Percentiles rank a stretch among this genome's conserved stretches.
Conservation (phyloP, 2,113 vertebrate genomes). For the Cyprinodon tularosa region DNA sequence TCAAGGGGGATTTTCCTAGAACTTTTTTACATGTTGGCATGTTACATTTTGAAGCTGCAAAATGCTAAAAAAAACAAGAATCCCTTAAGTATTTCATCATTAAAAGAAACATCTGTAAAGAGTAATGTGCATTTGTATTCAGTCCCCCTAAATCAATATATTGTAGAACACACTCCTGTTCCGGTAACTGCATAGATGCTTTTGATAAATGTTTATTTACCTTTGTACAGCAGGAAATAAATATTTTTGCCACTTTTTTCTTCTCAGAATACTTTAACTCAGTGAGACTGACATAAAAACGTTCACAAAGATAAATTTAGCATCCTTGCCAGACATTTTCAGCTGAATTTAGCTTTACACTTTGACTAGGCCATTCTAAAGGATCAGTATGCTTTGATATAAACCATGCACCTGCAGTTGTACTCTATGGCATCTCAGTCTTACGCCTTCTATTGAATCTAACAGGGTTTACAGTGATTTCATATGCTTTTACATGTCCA, state of each 20-base stretch:
- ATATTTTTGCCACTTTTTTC: background rate
- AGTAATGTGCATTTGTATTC: no score
- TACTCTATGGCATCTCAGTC: background rate
- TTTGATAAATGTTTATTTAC: background rate
- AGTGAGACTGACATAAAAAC: background rate
- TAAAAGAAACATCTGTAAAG: no score
- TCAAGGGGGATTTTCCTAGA: background rate
- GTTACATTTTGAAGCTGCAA: no score
- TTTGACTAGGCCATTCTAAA: background rate
- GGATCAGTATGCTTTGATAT: background rate
- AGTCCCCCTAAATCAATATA: background rate
- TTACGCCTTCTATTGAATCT: no score
- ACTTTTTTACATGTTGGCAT: no score
- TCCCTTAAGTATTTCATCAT: no score
- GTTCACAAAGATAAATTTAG: background rate
- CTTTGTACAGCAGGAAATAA: background rate
- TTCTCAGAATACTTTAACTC: background rate
- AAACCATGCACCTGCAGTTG: background rate
- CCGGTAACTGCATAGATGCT: background rate
- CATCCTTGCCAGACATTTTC: background rate
- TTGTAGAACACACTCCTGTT: background rate
- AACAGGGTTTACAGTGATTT: no score
- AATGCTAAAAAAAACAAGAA: no score
- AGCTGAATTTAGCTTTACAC: background rate
- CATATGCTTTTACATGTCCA: no score